Evolutionary conservation across 2,797 vertebrate species (phyloP), one percentile per base, ranked within the genome.

Genomic region (Pteronotus mesoamericanus): DNA sequence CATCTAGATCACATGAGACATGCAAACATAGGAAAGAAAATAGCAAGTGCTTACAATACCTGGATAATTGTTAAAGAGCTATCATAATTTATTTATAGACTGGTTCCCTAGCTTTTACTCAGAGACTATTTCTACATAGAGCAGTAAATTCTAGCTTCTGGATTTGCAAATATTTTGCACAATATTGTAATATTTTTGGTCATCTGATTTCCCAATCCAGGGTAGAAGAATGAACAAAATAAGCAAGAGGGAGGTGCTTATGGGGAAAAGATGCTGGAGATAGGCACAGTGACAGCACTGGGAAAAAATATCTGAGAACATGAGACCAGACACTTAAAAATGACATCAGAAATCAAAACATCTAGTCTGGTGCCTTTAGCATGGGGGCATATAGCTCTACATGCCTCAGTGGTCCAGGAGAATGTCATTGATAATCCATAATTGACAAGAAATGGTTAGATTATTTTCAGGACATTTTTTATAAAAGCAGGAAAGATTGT

Each of bases 101-200:
- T 18, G 87, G 39, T 39, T 74, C 57, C 34, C 59, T 57, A 85
- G 71, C 29, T 87, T 83, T 90, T 21, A n/a, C 34, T 90, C 86
- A 64, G 86, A 87, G 34, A 48, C 34, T 55, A 42, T 82, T 91
- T 94, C 55, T 94, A 94, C 48, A 46, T 16, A 59, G 32, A 71
- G 53, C 37, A 75, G 57, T 85, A 78, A 24, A 91, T 93, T 57
- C 5, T 66, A 71, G 44, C 59, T 91, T 66, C 51, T 34, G 59
- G 80, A 91, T 93, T 93, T 95, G 66, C 32, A 95, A 83, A 89
- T 85, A 71, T 29, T 95, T 79, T 71, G 34, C 59, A 72, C 44
- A 57, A 51, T 64, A 39, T 53, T 51, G 44, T 85, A 94, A 94
- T 34, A 59, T 57, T 88, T 74, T 44, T 64, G 7, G 83, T 85